A percentile compares a stretch with the other conserved stretches of the same genome.
Evolutionary conservation across 2,113 vertebrate species (phyloP).

Genomic region (Spermophilus dauricus): DNA sequence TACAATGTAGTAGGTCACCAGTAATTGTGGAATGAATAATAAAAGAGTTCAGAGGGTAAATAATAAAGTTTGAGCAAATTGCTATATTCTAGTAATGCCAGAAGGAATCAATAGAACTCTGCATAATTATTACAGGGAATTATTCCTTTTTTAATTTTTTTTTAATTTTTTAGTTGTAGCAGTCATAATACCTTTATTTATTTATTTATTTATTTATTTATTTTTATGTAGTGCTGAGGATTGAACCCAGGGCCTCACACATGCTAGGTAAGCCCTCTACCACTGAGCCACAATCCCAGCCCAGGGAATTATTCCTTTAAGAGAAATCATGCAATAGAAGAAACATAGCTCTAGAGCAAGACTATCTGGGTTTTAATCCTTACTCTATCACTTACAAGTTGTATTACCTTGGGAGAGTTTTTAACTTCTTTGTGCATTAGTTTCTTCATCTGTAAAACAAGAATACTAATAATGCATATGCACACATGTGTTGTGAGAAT

Average conservation of each 20-base stretch:
- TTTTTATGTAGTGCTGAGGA: too few species aligned
- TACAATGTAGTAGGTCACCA: background rate
- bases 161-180: too few species aligned
- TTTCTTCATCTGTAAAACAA: background rate
- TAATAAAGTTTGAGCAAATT: slow-evolving; percentile 21
- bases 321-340: background rate
- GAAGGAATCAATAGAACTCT: background rate
- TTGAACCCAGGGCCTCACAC: too few species aligned
- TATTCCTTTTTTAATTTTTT: too few species aligned
- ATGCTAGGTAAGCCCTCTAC: too few species aligned
- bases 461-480: background rate
- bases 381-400: background rate
- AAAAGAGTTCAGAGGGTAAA: background rate
- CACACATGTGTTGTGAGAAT: background rate
- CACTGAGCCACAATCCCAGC: too few species aligned
- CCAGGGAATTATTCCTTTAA: too few species aligned
- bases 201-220: too few species aligned
- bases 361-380: background rate
- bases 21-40: slow-evolving; percentile 37
- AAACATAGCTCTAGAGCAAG: background rate
- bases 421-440: background rate
- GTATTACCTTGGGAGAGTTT: background rate
- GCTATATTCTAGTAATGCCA: background rate
- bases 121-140: background rate
- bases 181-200: too few species aligned